phyloP scores from a whole-genome alignment of 2,888 invertebrate species.

The Apantesis nais region DNA sequence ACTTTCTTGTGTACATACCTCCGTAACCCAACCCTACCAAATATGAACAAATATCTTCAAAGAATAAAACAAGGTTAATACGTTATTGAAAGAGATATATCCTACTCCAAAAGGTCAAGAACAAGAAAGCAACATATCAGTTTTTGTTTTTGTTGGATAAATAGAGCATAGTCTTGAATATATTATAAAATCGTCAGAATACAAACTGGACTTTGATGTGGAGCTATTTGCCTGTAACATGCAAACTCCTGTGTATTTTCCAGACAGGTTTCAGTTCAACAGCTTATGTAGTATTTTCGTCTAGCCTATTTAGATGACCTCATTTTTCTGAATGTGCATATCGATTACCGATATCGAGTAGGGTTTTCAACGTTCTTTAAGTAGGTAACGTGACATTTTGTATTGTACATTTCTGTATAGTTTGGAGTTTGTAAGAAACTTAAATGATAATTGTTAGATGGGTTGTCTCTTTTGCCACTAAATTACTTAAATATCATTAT shows the following conservation, averaged over 20 bases:
- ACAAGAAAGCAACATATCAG: too few species aligned
- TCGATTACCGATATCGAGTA: constrained; percentile 24
- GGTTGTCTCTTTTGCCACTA: background rate
- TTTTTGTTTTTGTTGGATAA: background rate
- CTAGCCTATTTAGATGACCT: constrained; percentile 15
- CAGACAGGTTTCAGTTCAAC: constrained; percentile 39
- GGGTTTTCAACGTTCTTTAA: background rate
- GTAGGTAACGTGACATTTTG: background rate
- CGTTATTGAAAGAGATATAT: too few species aligned
- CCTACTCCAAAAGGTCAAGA: too few species aligned
- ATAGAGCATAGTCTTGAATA: background rate
- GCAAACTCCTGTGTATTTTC: constrained; percentile 38
- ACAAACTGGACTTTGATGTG: background rate
- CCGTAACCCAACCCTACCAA: too few species aligned
- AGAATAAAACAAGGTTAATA: too few species aligned
- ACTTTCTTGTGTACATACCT: too few species aligned
- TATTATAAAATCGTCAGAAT: background rate
- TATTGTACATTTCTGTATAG: background rate
- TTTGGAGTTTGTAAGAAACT: background rate
- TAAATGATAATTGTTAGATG: background rate
- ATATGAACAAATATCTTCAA: too few species aligned
- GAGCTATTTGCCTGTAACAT: constrained; percentile 31
- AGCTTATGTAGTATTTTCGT: constrained; percentile 43
- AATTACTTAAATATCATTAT: background rate
- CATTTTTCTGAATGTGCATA: constrained; percentile 21